Evolutionary conservation across 2,888 invertebrate species (phyloP).

Genomic region (Crocallis elinguaria): DNA sequence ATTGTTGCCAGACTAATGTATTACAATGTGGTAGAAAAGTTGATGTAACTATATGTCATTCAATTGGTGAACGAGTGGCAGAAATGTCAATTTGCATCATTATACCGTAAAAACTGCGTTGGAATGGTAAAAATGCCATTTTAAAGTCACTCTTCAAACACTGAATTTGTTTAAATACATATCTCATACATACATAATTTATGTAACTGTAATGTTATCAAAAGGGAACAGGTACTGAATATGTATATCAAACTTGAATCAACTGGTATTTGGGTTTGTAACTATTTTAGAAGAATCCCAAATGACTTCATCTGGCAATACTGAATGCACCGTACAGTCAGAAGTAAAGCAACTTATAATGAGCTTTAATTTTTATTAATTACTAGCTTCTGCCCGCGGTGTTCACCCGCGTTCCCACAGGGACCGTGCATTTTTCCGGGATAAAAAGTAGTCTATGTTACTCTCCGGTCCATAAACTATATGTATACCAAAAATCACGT

Average conservation of each 20-base stretch:
- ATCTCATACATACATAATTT: constrained; percentile 17
- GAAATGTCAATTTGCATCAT: neutral
- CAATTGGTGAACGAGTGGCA: neutral
- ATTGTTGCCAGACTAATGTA: neutral
- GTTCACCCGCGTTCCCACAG: too few relatives aligned
- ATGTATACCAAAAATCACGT: too few relatives aligned
- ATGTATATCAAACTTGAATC: constrained; percentile 1
- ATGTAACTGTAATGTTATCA: constrained; percentile 9
- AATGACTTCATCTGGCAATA: constrained; percentile 4
- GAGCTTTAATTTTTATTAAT: too few relatives aligned
- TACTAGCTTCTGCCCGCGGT: too few relatives aligned
- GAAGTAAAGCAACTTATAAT: too few relatives aligned
- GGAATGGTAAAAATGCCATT: neutral
- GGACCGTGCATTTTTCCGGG: too few relatives aligned
- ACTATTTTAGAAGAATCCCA: neutral
- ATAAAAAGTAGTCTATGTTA: too few relatives aligned
- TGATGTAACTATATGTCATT: neutral
- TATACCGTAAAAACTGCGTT: neutral
- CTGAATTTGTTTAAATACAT: neutral
- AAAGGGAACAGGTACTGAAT: constrained; percentile 2
- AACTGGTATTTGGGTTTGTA: neutral
- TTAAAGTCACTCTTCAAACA: neutral
- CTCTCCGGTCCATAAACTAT: too few relatives aligned
- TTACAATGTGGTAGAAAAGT: neutral
- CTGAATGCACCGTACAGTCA: too few relatives aligned